Evolutionary conservation across 2,113 vertebrate genomes (phyloP).

Genomic region (Grammomys surdaster): DNA sequence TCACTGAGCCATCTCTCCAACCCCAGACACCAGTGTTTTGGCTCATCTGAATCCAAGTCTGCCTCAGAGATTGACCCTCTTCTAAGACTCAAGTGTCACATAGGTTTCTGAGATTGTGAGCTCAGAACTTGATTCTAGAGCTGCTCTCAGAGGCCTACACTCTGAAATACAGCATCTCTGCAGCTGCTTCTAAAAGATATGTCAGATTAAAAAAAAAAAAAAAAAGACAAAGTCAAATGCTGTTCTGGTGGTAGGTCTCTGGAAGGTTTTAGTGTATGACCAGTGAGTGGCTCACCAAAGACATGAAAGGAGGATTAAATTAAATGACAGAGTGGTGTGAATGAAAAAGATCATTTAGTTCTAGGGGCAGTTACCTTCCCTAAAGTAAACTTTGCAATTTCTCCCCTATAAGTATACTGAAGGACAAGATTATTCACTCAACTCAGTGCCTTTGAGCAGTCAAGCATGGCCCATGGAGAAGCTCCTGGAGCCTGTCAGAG

Average conservation of each 20-base stretch:
- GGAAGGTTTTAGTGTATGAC: not conserved
- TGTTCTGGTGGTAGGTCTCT: not conserved
- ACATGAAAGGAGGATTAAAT: not conserved
- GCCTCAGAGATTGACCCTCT: not conserved
- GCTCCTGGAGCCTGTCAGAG: not conserved
- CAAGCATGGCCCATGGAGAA: not conserved
- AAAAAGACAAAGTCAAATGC: not conserved
- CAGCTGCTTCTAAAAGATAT: not conserved
- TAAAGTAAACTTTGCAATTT: not conserved
- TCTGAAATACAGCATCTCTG: not conserved
- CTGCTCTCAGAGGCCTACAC: not conserved
- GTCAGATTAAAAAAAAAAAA: not conserved
- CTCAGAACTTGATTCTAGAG: not conserved
- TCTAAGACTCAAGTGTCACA: not conserved
- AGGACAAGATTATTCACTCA: not conserved
- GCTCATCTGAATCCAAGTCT: not conserved
- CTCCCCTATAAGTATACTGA: not conserved
- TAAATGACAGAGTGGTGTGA: not conserved
- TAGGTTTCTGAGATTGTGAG: not conserved
- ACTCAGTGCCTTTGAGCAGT: not conserved
- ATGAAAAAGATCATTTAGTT: not conserved
- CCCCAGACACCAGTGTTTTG: not conserved
- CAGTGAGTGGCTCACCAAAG: not conserved
- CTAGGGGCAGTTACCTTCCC: not conserved
- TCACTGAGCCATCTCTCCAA: not conserved